A percentile compares a stretch with the other conserved stretches of the same genome.
These are phyloP conservation scores for Triops cancriformis DNA, from an alignment of 1,140 invertebrate species.

Conservation along the genomic window DNA sequence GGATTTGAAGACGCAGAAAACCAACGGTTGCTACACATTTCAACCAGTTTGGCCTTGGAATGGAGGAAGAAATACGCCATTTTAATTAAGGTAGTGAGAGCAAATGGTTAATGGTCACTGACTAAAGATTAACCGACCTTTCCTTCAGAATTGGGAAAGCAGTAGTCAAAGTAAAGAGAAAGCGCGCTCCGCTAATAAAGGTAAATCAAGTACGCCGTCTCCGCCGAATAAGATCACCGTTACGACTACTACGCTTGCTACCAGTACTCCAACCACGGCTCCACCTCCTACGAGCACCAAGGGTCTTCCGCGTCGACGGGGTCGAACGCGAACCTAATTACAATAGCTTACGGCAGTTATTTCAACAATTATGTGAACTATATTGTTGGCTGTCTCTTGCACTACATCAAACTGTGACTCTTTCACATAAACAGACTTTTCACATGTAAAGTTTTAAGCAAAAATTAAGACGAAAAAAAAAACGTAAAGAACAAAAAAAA, in stretches of 20 bases:
- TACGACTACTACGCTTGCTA: background rate
- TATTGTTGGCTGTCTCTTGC: slow-evolving; percentile 7
- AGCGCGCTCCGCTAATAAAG: slow-evolving; percentile 1
- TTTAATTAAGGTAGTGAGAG: slow-evolving; percentile 19
- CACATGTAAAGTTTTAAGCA: slow-evolving; percentile 16
- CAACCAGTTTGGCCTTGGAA: slow-evolving; percentile 24
- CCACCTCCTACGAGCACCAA: background rate
- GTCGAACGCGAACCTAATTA: background rate
- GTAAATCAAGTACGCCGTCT: background rate
- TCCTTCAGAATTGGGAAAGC: background rate
- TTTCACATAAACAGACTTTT: background rate
- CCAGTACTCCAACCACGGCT: background rate
- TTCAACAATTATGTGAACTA: slow-evolving; percentile 1
- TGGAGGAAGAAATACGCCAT: slow-evolving; percentile 28
- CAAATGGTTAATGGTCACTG: background rate
- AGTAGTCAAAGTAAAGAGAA: slow-evolving; percentile 16
- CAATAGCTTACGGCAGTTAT: background rate
- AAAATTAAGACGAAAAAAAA: background rate
- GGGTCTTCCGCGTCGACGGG: background rate
- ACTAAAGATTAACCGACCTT: background rate
- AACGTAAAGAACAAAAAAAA: slow-evolving; percentile 2
- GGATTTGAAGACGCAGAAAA: slow-evolving; percentile 24
- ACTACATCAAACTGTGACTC: background rate
- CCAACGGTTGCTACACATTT: slow-evolving; percentile 24
- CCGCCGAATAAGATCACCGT: background rate